A percentile compares a stretch with the other conserved stretches of the same genome.
Conservation (phyloP, 2,888 invertebrate genomes). For the Fragum fragum region DNA sequence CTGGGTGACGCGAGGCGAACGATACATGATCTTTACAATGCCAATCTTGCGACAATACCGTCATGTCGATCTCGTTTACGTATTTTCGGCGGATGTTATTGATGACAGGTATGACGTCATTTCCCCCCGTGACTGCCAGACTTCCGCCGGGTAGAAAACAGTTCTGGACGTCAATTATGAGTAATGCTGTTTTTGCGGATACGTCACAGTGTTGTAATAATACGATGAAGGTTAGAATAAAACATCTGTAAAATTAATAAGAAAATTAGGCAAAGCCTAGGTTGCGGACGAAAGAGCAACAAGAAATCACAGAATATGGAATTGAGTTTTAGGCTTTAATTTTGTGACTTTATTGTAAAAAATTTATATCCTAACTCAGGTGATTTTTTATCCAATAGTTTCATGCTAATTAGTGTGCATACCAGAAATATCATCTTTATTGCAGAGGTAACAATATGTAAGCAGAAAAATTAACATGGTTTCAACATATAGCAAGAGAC, state of each 20-base stretch:
- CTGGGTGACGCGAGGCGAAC: constrained; percentile 79
- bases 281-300: background rate
- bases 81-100: constrained; percentile 75
- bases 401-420: too few relatives aligned
- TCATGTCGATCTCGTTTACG: constrained; percentile 67
- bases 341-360: background rate
- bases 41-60: constrained; percentile 82
- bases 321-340: background rate
- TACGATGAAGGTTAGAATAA: background rate
- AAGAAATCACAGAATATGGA: background rate
- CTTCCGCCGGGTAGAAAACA: constrained; percentile 81
- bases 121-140: constrained; percentile 74
- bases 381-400: too few relatives aligned
- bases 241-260: constrained; percentile 10
- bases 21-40: constrained; percentile 83
- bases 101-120: constrained; percentile 77
- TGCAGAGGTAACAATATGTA: too few relatives aligned
- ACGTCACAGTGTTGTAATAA: background rate
- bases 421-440: too few relatives aligned
- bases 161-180: constrained; percentile 82
- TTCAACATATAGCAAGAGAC: too few relatives aligned
- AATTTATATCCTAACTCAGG: too few relatives aligned
- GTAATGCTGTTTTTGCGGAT: constrained; percentile 68
- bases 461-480: too few relatives aligned
- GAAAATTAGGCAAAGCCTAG: too few relatives aligned